A percentile compares a stretch with the other conserved stretches of the same genome.
phyloP scores from a whole-genome alignment of 2,888 invertebrate genomes.

The Macrophya annulata region DNA sequence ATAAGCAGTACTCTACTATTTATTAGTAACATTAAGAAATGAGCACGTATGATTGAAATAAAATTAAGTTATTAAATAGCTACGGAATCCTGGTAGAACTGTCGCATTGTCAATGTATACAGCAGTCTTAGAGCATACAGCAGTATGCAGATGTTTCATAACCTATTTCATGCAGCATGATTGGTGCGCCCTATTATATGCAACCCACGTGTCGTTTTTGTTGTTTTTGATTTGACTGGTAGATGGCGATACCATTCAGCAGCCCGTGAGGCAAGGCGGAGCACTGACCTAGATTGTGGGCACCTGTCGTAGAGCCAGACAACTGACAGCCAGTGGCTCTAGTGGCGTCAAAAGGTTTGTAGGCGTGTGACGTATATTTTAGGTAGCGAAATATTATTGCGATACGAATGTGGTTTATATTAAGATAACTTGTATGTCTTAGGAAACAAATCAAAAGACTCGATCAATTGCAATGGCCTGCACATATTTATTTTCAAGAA shows the following conservation, averaged over 20 bases:
- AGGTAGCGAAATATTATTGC: background rate
- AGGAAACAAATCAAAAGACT: too few relatives aligned
- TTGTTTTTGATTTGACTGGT: background rate
- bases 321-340: too few relatives aligned
- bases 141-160: background rate
- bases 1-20: background rate
- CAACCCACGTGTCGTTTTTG: background rate
- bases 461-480: too few relatives aligned
- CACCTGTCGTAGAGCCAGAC: background rate
- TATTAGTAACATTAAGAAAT: background rate
- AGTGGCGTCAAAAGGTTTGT: background rate
- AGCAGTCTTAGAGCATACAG: too few relatives aligned
- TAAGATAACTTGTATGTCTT: too few relatives aligned
- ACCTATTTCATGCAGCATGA: background rate
- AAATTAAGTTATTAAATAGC: background rate
- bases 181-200: background rate
- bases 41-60: background rate
- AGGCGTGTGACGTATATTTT: too few relatives aligned
- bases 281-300: background rate
- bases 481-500: too few relatives aligned
- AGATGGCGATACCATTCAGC: background rate
- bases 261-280: background rate
- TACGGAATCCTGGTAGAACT: too few relatives aligned
- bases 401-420: too few relatives aligned
- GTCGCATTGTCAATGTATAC: background rate